Base-by-base conservation (phyloP, 2,888 invertebrate genomes). In the Prosapia bicincta region DNA sequence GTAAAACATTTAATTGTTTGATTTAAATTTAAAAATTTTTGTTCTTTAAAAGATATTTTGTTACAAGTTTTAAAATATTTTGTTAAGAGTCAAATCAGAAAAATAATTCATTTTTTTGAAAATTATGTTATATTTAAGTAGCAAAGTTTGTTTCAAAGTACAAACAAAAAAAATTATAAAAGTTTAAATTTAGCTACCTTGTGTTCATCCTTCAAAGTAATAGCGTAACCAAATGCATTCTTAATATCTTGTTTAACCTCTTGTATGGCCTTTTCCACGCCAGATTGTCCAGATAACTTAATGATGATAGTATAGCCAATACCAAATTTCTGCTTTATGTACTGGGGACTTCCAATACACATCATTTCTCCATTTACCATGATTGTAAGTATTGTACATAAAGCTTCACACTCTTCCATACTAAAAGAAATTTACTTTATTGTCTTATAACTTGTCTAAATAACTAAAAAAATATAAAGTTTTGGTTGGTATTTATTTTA, bases 391-490 rank as follows among this genome's bases (percentile, higher is more conserved):
- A 94, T 89, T 71, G 89, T 88, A 83, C 95, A 95, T 25, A 95
- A 87, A 32, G 91, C 91, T 83, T 95, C 95, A 86, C 94, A 95
- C 86, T 95, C 95, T 83, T 95, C 94, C 94, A 95, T 94, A 82
- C 94, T 94, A 84, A n/a, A 82, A 77, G 10, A 65, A 67, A 30
- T n/a, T n/a, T n/a, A n/a, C n/a, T n/a, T n/a, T n/a, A n/a, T n/a
- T n/a, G n/a, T n/a, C n/a, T n/a, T n/a, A n/a, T n/a, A n/a, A n/a
- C n/a, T n/a, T n/a, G n/a, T n/a, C n/a, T n/a, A n/a, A n/a, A n/a
- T n/a, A n/a, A n/a, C n/a, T n/a, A n/a, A n/a, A n/a, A n/a, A n/a
- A n/a, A n/a, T n/a, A n/a, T n/a, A n/a, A n/a, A n/a, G n/a, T n/a
- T n/a, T n/a, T n/a, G n/a, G n/a, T n/a, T n/a, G n/a, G n/a, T n/a